A percentile compares a stretch with the other conserved stretches of the same genome.
Evolutionary conservation across 2,113 vertebrate genomes (phyloP).

Genomic region (Tamias sibiricus): DNA sequence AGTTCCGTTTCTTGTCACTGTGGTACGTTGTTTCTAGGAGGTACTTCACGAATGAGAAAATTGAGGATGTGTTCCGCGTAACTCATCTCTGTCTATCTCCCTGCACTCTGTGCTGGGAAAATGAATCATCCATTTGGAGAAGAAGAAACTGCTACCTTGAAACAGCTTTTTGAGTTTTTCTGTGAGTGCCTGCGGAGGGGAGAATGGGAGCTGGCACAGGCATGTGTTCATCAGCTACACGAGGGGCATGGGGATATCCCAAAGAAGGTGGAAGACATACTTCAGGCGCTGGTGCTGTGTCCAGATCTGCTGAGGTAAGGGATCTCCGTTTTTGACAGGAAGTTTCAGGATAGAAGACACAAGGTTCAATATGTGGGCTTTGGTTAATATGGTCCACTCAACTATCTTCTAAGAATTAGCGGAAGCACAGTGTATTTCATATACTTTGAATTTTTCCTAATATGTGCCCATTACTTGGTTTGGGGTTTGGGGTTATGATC

Average conservation of each 20-base stretch:
- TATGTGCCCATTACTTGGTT: background rate
- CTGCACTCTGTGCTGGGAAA: slow-evolving; percentile 72
- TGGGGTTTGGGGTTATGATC: background rate
- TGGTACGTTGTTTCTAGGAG: background rate
- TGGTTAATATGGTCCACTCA: background rate
- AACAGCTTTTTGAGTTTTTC: slow-evolving; percentile 92
- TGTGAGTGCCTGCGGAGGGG: slow-evolving; percentile 90
- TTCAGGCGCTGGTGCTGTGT: slow-evolving; percentile 90
- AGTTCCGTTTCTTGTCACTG: background rate
- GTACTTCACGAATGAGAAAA: slow-evolving; percentile 14
- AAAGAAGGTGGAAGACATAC: slow-evolving; percentile 87
- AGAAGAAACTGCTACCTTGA: slow-evolving; percentile 90
- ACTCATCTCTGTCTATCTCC: background rate
- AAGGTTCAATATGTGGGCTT: background rate
- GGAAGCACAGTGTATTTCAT: background rate
- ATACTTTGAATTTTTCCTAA: slow-evolving; percentile 13
- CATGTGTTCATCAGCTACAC: slow-evolving; percentile 93
- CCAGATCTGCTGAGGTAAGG: slow-evolving; percentile 89
- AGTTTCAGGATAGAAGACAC: background rate
- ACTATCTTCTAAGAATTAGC: slow-evolving; percentile 27
- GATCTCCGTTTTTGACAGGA: background rate
- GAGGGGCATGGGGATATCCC: slow-evolving; percentile 83
- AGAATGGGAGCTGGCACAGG: slow-evolving; percentile 94
- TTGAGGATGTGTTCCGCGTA: slow-evolving; percentile 33
- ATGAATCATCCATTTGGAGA: slow-evolving; percentile 92